Conservation (phyloP, 2,797 vertebrate genomes). For the Hybognathus amarus region DNA sequence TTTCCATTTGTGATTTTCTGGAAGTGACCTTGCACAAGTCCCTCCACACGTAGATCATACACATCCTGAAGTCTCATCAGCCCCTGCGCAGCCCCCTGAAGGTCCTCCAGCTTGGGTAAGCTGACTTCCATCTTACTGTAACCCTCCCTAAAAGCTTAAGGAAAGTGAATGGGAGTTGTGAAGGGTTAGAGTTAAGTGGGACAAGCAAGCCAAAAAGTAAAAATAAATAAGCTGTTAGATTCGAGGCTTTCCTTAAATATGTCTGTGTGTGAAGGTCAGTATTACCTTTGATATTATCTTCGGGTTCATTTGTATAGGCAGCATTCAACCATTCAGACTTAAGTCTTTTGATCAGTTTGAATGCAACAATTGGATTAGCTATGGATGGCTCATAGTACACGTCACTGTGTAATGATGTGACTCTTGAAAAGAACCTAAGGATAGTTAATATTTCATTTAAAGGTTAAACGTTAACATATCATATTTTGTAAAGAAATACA, state of each 20-base stretch:
- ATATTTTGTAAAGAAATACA: not conserved
- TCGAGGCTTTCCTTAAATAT: not conserved
- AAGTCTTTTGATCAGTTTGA: constrained; percentile 90
- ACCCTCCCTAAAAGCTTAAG: constrained; percentile 82
- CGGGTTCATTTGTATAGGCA: constrained; percentile 82
- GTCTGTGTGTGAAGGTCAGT: constrained; percentile 26
- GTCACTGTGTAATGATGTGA: constrained; percentile 78
- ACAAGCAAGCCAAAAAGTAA: constrained; percentile 34
- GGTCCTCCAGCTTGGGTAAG: constrained; percentile 86
- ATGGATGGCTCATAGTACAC: constrained; percentile 72
- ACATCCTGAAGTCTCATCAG: constrained; percentile 95
- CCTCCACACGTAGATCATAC: constrained; percentile 83
- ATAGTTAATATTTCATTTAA: not conserved
- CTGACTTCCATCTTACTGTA: constrained; percentile 78
- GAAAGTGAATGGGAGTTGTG: constrained; percentile 50
- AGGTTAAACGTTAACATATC: not conserved
- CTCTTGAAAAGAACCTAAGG: constrained; percentile 87
- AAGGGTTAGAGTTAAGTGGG: constrained; percentile 44
- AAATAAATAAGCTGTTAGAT: constrained; percentile 56
- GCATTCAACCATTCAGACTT: constrained; percentile 90
- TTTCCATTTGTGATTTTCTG: constrained; percentile 70
- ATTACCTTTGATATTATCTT: constrained; percentile 84
- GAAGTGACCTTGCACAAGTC: constrained; percentile 83
- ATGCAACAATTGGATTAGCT: constrained; percentile 88
- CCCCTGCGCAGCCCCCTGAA: constrained; percentile 85